These are phyloP conservation scores for Galerucella pusilla DNA, from an alignment of 2,888 invertebrate species.

Conservation along the genomic window DNA sequence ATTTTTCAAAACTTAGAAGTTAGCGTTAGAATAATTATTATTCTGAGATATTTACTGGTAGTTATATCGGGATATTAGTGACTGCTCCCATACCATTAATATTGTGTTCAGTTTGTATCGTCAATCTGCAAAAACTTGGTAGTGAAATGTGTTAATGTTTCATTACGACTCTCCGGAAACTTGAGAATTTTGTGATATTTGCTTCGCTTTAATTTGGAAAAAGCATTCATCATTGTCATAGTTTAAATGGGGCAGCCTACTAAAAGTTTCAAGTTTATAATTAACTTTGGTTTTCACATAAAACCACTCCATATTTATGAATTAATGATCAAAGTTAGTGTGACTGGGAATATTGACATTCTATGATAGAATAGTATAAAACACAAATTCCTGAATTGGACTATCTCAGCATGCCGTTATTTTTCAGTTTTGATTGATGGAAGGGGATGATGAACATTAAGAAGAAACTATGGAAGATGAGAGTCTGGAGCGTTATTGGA, in stretches of 20 bases:
- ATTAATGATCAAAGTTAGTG: slow-evolving; percentile 36
- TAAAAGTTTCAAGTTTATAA: slow-evolving; percentile 25
- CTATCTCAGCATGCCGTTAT: background rate
- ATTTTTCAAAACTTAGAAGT: too few relatives aligned
- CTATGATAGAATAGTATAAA: slow-evolving; percentile 38
- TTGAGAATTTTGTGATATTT: background rate
- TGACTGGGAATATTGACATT: slow-evolving; percentile 30
- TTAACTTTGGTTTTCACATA: slow-evolving; percentile 26
- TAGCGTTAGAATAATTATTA: too few relatives aligned
- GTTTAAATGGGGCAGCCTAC: slow-evolving; percentile 14
- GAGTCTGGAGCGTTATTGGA: background rate
- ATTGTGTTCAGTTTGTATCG: too few relatives aligned
- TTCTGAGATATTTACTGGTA: too few relatives aligned
- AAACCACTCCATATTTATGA: slow-evolving; percentile 31
- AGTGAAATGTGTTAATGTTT: background rate
- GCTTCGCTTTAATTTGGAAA: slow-evolving; percentile 21
- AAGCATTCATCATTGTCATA: slow-evolving; percentile 28
- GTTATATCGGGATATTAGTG: too few relatives aligned
- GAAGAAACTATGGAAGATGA: background rate
- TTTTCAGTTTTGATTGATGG: background rate
- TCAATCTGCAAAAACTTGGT: too few relatives aligned
- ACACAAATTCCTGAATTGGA: slow-evolving; percentile 38
- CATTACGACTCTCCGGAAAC: background rate
- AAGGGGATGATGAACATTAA: background rate
- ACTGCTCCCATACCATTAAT: too few relatives aligned